Evolutionary conservation across 2,113 vertebrate genomes (phyloP).

Genomic region (Sinocyclocheilus anshuiensis): DNA sequence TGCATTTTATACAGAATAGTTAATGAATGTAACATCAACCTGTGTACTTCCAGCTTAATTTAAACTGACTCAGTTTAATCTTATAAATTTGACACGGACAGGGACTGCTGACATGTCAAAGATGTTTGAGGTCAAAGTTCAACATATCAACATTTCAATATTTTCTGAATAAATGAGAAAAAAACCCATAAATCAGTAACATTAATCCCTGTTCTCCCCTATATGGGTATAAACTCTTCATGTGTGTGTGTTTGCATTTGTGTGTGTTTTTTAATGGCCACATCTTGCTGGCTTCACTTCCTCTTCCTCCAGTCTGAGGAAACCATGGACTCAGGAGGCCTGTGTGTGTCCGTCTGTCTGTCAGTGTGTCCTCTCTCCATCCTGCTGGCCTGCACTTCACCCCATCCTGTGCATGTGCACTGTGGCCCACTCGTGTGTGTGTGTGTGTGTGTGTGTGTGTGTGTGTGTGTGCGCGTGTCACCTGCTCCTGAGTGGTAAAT

Average conservation of each 20-base stretch:
- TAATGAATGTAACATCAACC: neutral
- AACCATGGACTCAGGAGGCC: conserved; percentile 50
- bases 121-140: neutral
- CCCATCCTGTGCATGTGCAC: conserved; percentile 58
- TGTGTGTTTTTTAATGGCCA: conserved; percentile 38
- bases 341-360: neutral
- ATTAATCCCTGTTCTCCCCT: neutral
- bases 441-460: neutral
- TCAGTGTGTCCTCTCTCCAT: conserved; percentile 58
- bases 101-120: neutral
- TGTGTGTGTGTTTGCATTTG: conserved; percentile 39
- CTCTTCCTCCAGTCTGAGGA: conserved; percentile 66
- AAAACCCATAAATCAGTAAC: neutral
- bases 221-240: neutral
- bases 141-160: neutral
- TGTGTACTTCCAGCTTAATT: neutral
- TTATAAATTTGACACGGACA: neutral
- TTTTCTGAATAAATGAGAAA: neutral
- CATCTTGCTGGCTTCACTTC: conserved; percentile 56
- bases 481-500: no score
- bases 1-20: neutral
- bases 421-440: conserved; percentile 60
- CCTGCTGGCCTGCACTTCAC: conserved; percentile 71
- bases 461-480: neutral
- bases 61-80: neutral